A percentile compares a stretch with the other conserved stretches of the same genome.
These are phyloP conservation scores for Diarsia mendica DNA, from an alignment of 2,888 invertebrate species.

Conservation along the genomic window DNA sequence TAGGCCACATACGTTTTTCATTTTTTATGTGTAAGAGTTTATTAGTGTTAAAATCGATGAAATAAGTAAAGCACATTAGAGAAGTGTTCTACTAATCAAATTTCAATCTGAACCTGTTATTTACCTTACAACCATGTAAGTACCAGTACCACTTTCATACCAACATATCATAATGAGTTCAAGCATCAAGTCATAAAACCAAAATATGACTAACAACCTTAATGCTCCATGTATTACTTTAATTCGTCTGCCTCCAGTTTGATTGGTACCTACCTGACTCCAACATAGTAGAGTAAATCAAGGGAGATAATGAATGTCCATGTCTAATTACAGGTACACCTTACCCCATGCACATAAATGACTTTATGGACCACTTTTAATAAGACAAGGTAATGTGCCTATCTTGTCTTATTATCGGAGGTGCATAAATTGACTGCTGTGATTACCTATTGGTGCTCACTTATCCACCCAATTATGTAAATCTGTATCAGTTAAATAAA, in stretches of 20 bases:
- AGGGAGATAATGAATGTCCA: neutral
- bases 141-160: neutral
- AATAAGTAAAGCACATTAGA: neutral
- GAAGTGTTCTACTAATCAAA: neutral
- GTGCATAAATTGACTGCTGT: neutral
- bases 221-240: neutral
- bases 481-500: neutral
- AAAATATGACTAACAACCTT: neutral
- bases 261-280: neutral
- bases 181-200: neutral
- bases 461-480: neutral
- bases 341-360: neutral
- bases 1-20: constrained; percentile 45
- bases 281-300: neutral
- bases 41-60: neutral
- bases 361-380: neutral
- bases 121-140: neutral
- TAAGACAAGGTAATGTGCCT: neutral
- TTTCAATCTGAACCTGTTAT: neutral
- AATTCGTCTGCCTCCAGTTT: neutral
- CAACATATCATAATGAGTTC: neutral
- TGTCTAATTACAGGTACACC: neutral
- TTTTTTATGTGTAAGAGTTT: neutral
- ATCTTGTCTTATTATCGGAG: too few relatives aligned
- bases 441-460: neutral